Evolutionary conservation across 64 coral and sea anemone genomes (phyloP).

Genomic region (Montipora foliosa): DNA sequence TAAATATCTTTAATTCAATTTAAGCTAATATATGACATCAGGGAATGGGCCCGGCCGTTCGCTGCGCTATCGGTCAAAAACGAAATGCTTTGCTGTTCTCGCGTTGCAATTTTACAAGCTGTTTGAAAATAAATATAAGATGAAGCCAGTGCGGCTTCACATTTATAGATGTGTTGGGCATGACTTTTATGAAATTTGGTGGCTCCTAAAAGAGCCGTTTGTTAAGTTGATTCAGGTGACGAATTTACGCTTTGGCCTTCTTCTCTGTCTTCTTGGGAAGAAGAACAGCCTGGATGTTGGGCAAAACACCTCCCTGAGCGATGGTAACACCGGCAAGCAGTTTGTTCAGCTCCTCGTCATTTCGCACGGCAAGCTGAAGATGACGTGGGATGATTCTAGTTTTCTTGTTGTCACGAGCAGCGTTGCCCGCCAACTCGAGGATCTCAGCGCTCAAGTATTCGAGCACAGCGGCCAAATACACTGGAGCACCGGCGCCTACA

Average conservation of each 20-base stretch:
- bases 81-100: too few relatives aligned
- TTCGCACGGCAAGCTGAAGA: background rate
- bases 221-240: background rate
- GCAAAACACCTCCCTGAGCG: background rate
- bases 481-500: background rate
- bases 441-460: background rate
- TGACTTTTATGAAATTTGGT: constrained; percentile 8
- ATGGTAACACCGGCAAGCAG: background rate
- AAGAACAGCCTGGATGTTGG: constrained; percentile 67
- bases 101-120: too few relatives aligned
- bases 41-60: too few relatives aligned
- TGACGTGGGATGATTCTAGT: background rate
- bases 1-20: too few relatives aligned
- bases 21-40: too few relatives aligned
- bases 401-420: background rate
- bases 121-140: too few relatives aligned
- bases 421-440: background rate
- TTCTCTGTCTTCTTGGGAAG: constrained; percentile 64
- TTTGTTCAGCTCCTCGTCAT: background rate
- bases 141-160: background rate
- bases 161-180: background rate
- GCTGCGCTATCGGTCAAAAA: too few relatives aligned
- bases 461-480: background rate
- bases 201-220: constrained; percentile 48
- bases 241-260: constrained; percentile 38